Evolutionary conservation across 1,140 invertebrate species (phyloP), one percentile per base, ranked within the genome.

Genomic region (Macrocentrus cingulum): DNA sequence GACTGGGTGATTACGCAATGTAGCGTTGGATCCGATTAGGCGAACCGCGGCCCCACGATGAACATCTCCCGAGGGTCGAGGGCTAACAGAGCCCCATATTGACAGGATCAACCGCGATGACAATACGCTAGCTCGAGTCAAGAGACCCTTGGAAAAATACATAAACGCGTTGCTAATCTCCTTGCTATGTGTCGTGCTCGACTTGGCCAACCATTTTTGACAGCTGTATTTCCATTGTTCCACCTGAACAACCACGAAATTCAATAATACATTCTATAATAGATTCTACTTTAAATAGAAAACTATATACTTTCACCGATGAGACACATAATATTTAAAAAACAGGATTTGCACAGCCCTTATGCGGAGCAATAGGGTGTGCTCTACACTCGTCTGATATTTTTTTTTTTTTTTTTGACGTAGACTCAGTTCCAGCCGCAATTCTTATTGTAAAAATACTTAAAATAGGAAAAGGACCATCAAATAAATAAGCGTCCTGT

Each of bases 1-100:
- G 65, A 65, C 62, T 59, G 61, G 56, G 65, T 68, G 69, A 70
- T 73, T 73, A 49, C 60, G 59, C 61, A 71, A 68, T 55, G 44
- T 59, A 39, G 48, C 64, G 64, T 67, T 62, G 66, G 57, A 74
- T 75, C 69, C 66, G 69, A 74, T 75, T 75, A 74, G 63, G 36
- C 39, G 60, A 46, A 70, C 64, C 62, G 60, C 25, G 52, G 51
- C 37, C 48, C 48, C 25, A 23, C 46, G 37, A 51, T n/a, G n/a
- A n/a, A n/a, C n/a, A n/a, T n/a, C n/a, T 48, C 48, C 62, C 56
- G 59, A 42, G 62, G 19, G 59, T 49, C 59, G 64, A 25, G 52
- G 45, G 59, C 6, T 59, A 55, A 50, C 53, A 45, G n/a, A n/a
- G 50, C 54, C 39, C 20, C 41, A 54, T 37, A 62, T 54, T 66